Base-by-base conservation (phyloP, 2,797 vertebrate genomes). In the Cynopterus sphinx region DNA sequence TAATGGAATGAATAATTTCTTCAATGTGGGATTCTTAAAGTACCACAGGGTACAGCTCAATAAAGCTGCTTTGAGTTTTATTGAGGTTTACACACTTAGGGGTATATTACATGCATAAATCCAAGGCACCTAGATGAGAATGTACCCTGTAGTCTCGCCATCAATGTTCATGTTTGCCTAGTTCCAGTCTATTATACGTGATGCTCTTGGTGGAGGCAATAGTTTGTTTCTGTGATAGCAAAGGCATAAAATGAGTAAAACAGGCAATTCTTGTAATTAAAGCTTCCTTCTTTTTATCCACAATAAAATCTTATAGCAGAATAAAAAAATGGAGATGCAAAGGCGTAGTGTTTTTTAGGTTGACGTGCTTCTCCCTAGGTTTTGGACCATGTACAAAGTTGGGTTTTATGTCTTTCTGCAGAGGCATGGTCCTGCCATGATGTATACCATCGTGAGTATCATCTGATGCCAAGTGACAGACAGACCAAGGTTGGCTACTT, bases 1-100 rank as follows among this genome's bases (percentile, higher is more conserved):
- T 97, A 97, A 96, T 94, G 95, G 95, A 94, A 97, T 97, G 97
- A 97, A 97, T 98, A 97, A 97, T 98, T 97, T 94, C 97, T 97
- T 98, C 97, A 97, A 96, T 98, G 97, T 96, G 96, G 89, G 91
- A 96, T 95, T 96, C 97, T 96, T 95, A 96, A 97, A 93, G 96
- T 93, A 97, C 96, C 95, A 95, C 89, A 85, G 97, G 97, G 98
- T 97, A 97, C 93, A 93, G 95, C 95, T 96, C 97, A 97, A 96
- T 96, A 96, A 79, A 94, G 91, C 92, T 94, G 88, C 96, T 92
- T 59, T 22, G 75, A 96, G 90, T 46, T 97, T 97, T 97, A 97
- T 97, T 90, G 94, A 96, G 89, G 94, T 92, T 98, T 93, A 94
- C 95, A 94, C 83, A 61, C 96, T 97, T 96, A 96, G 92, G 96